Evolutionary conservation across 2,113 vertebrate genomes (phyloP), one percentile per base, ranked within the genome.

Genomic region (Poicephalus meyeri): DNA sequence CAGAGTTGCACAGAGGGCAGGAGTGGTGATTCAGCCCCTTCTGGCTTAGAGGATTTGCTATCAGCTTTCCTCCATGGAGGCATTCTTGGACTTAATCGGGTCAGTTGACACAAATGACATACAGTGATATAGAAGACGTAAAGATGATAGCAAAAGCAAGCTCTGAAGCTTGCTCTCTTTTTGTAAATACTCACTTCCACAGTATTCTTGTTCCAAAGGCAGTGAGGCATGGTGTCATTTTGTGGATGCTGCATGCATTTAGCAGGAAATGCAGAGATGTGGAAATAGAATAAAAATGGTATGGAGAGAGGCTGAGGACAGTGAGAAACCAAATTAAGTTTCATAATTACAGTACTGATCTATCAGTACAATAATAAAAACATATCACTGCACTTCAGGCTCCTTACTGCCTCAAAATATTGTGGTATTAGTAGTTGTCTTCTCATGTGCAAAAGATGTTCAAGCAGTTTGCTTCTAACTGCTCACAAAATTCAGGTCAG

Each of bases 21-120:
- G 46, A 58, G 64, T 0, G 0, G 46, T 19, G 13, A 55, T 23
- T 88, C 1, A 1, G 26, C 46, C 50, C 47, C 15, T 49, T 76
- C 66, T 44, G 17, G 49, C 50, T 31, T 23, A 2, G 35, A 73
- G 46, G 16, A 33, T 81, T 81, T 94, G 60, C 68, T 74, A 37
- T 64, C 55, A 86, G 42, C 71, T 91, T 47, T 74, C 26, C n/a
- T 86, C 46, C 35, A 8, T 41, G 31, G 35, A 29, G 39, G 47
- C 20, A 2, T 66, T 64, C n/a, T n/a, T 74, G 47, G 31, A 29
- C 63, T 93, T 58, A 92, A 81, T 49, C 61, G 65, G 76, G 63
- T 91, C 83, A 79, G 23, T 55, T 52, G 86, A 44, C 73, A 47
- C 35, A 83, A 58, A 60, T 35, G 6, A 15, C 2, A 3, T 28